Base-by-base conservation (phyloP, 2,113 vertebrate species). In the Lonchura striata region DNA sequence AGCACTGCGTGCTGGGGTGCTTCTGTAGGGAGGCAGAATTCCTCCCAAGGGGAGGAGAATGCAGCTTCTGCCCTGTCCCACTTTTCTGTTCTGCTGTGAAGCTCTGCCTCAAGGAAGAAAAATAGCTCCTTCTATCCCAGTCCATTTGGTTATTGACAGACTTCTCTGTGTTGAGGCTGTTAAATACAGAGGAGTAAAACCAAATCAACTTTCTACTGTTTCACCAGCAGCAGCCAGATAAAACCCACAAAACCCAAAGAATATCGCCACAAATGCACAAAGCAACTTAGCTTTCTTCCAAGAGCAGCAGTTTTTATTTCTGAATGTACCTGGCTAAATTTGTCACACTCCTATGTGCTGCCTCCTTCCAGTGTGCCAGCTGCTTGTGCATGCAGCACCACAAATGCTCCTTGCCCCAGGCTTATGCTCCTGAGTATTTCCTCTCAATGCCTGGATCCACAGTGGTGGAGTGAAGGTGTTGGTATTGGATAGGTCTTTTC, bases 51-150 rank as follows among this genome's bases (percentile, higher is more conserved):
- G 37, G 33, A 24, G 39, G 54, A 44, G 35, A 27, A 7, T 15
- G 31, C 37, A 72, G 20, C 18, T 50, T 49, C 60, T 83, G 33
- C 39, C 21, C 11, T 0, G 0, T 15, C 42, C 75, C 24, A 23
- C 19, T 57, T 68, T 10, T 13, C 11, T 0, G 0, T 46, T 72
- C 50, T 70, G 50, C 15, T 12, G 2, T 30, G 24, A 42, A 61
- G 15, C 66, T 71, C 49, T 68, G 24, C 16, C 18, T 2, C 1
- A 65, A 71, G 59, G 44, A n/a, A 71, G 56, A 18, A 57, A 53
- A 54, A 54, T 15, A 52, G 25, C 8, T 56, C 3, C 15, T 69
- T 47, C 23, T 19, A 11, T 18, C 27, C 5, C 12, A 33, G 25
- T 27, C 31, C 5, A 2, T 63, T 16, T 50, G 23, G 28, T 11